phyloP scores from a whole-genome alignment of 2,113 vertebrate species.

The Haemorhous mexicanus region DNA sequence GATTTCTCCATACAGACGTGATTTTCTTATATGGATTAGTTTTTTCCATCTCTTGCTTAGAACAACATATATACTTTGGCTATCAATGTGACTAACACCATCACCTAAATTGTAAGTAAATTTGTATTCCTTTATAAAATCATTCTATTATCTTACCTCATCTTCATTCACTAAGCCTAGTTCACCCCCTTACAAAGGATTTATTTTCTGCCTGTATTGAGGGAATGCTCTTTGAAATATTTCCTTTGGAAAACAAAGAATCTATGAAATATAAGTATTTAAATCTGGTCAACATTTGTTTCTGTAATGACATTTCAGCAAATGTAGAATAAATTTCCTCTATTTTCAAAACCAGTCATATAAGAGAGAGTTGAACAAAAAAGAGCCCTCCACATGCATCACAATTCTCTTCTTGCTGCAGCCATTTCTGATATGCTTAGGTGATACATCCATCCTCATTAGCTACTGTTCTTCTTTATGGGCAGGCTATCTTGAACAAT shows the following conservation, averaged over 20 bases:
- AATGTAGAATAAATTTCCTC: slow-evolving; percentile 4
- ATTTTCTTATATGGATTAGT: background rate
- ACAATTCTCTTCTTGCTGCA: slow-evolving; percentile 59
- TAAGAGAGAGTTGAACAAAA: slow-evolving; percentile 30
- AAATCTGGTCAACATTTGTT: slow-evolving; percentile 40
- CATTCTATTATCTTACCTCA: slow-evolving; percentile 1
- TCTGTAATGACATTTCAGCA: slow-evolving; percentile 33
- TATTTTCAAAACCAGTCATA: background rate
- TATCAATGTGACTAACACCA: background rate
- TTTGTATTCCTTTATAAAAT: background rate
- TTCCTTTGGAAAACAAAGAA: slow-evolving; percentile 44
- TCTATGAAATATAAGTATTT: background rate
- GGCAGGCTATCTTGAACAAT: slow-evolving; percentile 48
- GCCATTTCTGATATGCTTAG: slow-evolving; percentile 61
- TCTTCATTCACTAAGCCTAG: slow-evolving; percentile 27
- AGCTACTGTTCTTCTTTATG: slow-evolving; percentile 55
- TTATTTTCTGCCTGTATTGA: background rate
- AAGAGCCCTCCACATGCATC: slow-evolving; percentile 37
- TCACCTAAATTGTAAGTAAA: background rate
- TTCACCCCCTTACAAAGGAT: background rate
- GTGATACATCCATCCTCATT: slow-evolving; percentile 73
- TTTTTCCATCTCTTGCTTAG: background rate
- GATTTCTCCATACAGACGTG: background rate
- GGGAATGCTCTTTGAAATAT: slow-evolving; percentile 3
- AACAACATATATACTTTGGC: background rate